Evolutionary conservation across 2,888 invertebrate genomes (phyloP), one percentile per base, ranked within the genome.

Genomic region (Barypeithes pellucidus): DNA sequence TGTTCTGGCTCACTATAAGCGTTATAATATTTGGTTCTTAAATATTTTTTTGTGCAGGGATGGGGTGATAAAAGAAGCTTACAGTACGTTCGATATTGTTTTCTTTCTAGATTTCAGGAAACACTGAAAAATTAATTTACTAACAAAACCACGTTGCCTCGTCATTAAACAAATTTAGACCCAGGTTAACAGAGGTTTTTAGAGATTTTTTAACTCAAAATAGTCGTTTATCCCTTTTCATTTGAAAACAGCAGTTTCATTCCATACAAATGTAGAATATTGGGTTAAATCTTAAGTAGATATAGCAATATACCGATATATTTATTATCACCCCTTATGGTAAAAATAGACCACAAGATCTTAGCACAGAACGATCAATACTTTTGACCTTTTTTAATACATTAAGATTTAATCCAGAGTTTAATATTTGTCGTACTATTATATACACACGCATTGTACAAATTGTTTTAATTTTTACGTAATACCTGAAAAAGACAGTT

Each of bases 401-500:
- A 43, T 57, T 33, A 57, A 39, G 20, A 5, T 50, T 50, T 41
- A 43, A 43, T 24, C 61, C 24, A 24, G 1, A 8, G 0, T 60
- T 60, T 14, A 43, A 43, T 43, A 43, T 41, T 39, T 61, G 9
- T 16, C 20, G n/a, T 29, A 29, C 29, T 8, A 41, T 22, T 12
- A 1, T 59, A 39, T 20, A 20, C 8, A 43, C 43, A 60, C 41
- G 12, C 12, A 20, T 22, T 41, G 20, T n/a, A 61, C 18, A 61
- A 45, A 43, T 29, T 24, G 24, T 61, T 61, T 43, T 22, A 39
- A 22, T 43, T 41, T 60, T 16, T 22, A 22, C 24, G 20, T 29
- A 20, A 61, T 61, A 43, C 61, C 24, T 45, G 39, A 22, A 61
- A 61, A 61, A 45, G 61, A 61, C 60, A 61, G 61, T 45, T 61